A percentile compares a stretch with the other conserved stretches of the same genome.
These are phyloP conservation scores for Thelaira solivaga DNA, from an alignment of 2,888 invertebrate genomes.

Conservation along the genomic window DNA sequence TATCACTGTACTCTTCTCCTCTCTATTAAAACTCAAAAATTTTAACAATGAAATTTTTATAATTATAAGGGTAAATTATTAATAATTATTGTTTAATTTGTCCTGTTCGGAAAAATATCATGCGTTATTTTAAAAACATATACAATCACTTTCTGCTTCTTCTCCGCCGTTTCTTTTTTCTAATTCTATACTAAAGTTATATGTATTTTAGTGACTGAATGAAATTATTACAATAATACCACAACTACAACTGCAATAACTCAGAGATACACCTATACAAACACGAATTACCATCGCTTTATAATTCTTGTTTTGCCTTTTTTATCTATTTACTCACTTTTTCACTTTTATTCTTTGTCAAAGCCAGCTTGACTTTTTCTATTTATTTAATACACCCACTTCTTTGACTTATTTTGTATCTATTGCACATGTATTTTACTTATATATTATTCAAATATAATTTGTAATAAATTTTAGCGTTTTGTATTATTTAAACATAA, in stretches of 20 bases:
- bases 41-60: too few species aligned
- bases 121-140: conserved; percentile 11
- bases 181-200: conserved; percentile 27
- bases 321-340: conserved; percentile 41
- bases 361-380: conserved; percentile 35
- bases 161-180: conserved; percentile 14
- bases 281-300: conserved; percentile 34
- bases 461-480: not conserved
- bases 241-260: conserved; percentile 4
- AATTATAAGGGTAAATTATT: too few species aligned
- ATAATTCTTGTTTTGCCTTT: conserved; percentile 1
- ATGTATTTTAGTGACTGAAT: conserved; percentile 32
- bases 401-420: not conserved
- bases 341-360: conserved; percentile 29
- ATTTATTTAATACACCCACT: conserved; percentile 39
- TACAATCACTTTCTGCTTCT: not conserved
- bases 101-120: conserved; percentile 18
- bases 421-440: conserved; percentile 21
- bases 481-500: not conserved
- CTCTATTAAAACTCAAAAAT: too few species aligned
- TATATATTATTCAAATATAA: not conserved
- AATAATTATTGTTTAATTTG: conserved; percentile 40
- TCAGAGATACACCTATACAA: conserved; percentile 30
- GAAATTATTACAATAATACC: conserved; percentile 48
- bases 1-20: too few species aligned